phyloP scores from a whole-genome alignment of 2,797 vertebrate genomes.

The Sebastes dallii region DNA sequence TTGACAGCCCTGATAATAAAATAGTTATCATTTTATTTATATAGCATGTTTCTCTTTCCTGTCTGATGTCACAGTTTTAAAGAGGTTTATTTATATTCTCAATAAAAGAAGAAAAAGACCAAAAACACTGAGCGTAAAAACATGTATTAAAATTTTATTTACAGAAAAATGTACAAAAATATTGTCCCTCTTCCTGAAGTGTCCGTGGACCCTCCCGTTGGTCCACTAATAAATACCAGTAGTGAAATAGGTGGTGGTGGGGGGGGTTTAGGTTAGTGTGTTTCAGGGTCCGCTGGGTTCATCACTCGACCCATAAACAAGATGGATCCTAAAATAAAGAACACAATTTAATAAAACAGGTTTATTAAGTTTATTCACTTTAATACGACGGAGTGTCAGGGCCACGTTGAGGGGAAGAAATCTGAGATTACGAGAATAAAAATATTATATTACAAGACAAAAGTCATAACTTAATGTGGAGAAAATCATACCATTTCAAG shows the following conservation, averaged over 20 bases:
- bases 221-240: slow-evolving; percentile 78
- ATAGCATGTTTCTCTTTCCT: too few relatives aligned
- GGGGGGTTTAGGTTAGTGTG: not conserved
- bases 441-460: too few relatives aligned
- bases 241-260: slow-evolving; percentile 17
- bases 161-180: slow-evolving; percentile 82
- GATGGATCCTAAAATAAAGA: slow-evolving; percentile 82
- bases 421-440: too few relatives aligned
- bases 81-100: not conserved
- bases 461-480: too few relatives aligned
- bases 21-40: too few relatives aligned
- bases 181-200: slow-evolving; percentile 77
- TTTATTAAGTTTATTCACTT: too few relatives aligned
- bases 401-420: too few relatives aligned
- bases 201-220: slow-evolving; percentile 43
- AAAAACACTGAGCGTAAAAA: slow-evolving; percentile 57
- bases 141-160: slow-evolving; percentile 83
- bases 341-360: too few relatives aligned
- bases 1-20: too few relatives aligned
- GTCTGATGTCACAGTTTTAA: too few relatives aligned
- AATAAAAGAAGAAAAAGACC: slow-evolving; percentile 12
- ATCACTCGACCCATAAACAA: slow-evolving; percentile 90
- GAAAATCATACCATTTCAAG: too few relatives aligned
- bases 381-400: too few relatives aligned
- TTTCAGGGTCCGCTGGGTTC: slow-evolving; percentile 80